Base-by-base conservation (phyloP, 2,888 invertebrate genomes). In the Hirtodrosophila cameraria region DNA sequence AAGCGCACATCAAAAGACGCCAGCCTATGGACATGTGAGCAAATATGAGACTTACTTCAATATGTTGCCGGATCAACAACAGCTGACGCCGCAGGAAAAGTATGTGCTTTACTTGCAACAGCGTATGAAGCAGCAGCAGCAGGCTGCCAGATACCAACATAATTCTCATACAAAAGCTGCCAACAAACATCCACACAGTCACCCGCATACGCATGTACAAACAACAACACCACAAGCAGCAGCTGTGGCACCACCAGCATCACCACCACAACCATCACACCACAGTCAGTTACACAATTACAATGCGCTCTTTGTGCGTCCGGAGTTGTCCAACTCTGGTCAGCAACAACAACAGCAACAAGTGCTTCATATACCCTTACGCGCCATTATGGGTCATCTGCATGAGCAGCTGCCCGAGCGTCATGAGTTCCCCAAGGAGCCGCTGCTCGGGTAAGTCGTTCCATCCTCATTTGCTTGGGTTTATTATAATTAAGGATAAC, bases 71-170 rank as follows among this genome's bases (percentile, higher is more conserved):
- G 82, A 81, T 75, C 67, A 74, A 20, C 67, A 74, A 20, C 78
- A 78, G 52, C 68, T 90, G 74, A 90, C 90, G 59, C 90, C 90
- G 36, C 89, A 90, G 78, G 88, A 90, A 70, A 90, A 90, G 65
- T 90, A 90, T 71, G 89, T 90, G 54, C 77, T 86, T 50, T 90
- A 89, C 77, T 86, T 90, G 71, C 89, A 89, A 53, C 90, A 90
- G 69, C 90, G 90, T 63, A 73, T 89, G 69, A 86, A 77, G 60
- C 70, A 69, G 59, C 71, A 66, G n/a, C 68, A 54, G 23, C 63
- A 77, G 8, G 75, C 18, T 18, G 12, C 18, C 67, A 70, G 9
- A 70, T 49, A 66, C 61, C 67, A 71, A 35, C 86, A 84, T 65
- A 73, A 69, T n/a, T n/a, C n/a, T n/a, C n/a, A n/a, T 65, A 69